Base-by-base conservation (phyloP, 2,797 vertebrate species). In the Characodon lateralis region DNA sequence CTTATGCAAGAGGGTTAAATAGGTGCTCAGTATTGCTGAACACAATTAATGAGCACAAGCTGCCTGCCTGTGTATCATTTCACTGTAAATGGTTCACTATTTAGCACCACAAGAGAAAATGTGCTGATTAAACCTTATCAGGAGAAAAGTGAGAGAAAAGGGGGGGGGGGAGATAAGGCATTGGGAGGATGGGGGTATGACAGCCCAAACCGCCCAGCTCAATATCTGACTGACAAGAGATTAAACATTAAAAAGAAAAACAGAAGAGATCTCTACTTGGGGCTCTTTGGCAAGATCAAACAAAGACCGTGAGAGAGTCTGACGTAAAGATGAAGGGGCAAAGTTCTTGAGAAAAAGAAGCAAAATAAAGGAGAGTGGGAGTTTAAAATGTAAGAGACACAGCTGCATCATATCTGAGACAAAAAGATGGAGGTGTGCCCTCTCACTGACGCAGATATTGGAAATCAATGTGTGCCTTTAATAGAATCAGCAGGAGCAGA, bases 391-490 rank as follows among this genome's bases (percentile, higher is more conserved):
- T 24, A 41, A 72, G 58, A 77, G 72, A 74, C 68, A 24, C 66
- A 65, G 70, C 8, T 3, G 41, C 10, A 41, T 0, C 3, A 24
- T 41, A 46, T 59, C 22, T 2, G 48, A 78, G 68, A 14, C n/a
- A 6, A 77, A 76, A 72, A 50, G 53, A 74, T 76, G 71, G 78
- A 56, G 18, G 28, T 43, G 78, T n/a, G 41, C 51, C 76, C 79
- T 74, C 77, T 80, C 76, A 78, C 78, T 83, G 88, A 83, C 78
- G 80, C 61, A 35, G 78, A 81, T 71, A 90, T 78, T 78, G 84
- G 78, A 92, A 93, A 94, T 94, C 91, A 83, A 92, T 91, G 82
- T 43, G 70, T 72, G 50, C 74, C 82, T 83, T 87, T 79, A 81
- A 91, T 88, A 88, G 80, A 93, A 88, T 93, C 84, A 88, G 89